Evolutionary conservation across 1,140 invertebrate species (phyloP), one percentile per base, ranked within the genome.

Genomic region (Bicyclus anynana): DNA sequence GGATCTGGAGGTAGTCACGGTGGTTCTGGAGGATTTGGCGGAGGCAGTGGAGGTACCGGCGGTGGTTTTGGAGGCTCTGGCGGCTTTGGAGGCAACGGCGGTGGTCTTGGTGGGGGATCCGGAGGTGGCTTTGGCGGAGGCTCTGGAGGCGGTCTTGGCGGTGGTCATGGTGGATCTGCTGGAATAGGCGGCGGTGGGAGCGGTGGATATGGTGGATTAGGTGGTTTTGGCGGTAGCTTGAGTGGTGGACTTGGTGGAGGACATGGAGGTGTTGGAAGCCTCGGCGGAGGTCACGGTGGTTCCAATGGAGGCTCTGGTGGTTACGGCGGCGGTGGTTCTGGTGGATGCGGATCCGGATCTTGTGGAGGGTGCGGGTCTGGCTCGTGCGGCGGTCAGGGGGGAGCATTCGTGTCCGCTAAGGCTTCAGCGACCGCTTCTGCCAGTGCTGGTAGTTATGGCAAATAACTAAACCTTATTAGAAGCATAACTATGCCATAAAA

Each of bases 401-500:
- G 65, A 3, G 74, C 75, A 4, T 72, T 55, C 14, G 73, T 76
- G 5, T 70, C 69, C 5, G 77, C 79, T 12, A 77, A 66, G 29
- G 76, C 76, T 10, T 65, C 71, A 35, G 77, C 79, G 12, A 69
- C 68, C 1, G 77, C 76, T 2, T 73, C 74, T 20, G 71, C 77
- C 1, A 71, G 70, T 21, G 69, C 73, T 5, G 57, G 80, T 7
- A 72, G 80, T 37, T 84, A 84, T 38, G 78, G 78, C 49, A 66
- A 69, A 27, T 72, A 52, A 55, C n/a, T 18, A 7, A 33, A 23
- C 47, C n/a, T n/a, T n/a, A n/a, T n/a, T n/a, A n/a, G n/a, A n/a
- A n/a, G n/a, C n/a, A n/a, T n/a, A n/a, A n/a, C n/a, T n/a, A n/a
- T n/a, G n/a, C n/a, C n/a, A n/a, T n/a, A n/a, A n/a, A n/a, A n/a